Percentiles rank a stretch among this genome's conserved stretches.
Evolutionary conservation across 2,797 vertebrate species (phyloP).

Genomic region (Pristis pectinata): DNA sequence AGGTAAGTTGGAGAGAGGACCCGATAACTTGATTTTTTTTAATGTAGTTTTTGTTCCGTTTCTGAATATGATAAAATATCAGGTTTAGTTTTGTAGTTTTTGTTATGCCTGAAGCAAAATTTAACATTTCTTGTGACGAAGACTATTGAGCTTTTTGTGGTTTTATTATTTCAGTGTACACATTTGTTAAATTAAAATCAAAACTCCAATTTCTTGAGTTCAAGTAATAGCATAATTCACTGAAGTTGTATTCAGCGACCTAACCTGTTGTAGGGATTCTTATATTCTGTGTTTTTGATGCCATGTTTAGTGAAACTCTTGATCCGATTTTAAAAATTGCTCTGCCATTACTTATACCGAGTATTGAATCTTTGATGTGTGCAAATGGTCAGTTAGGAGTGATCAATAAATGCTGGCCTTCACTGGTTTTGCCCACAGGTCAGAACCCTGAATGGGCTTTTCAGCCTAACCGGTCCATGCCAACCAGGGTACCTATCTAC

Average conservation of each 20-base stretch:
- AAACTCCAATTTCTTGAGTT: background rate
- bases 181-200: background rate
- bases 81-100: background rate
- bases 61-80: background rate
- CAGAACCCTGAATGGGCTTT: too few species aligned
- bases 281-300: background rate
- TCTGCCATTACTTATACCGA: background rate
- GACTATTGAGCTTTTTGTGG: background rate
- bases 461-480: too few species aligned
- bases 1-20: constrained; percentile 63
- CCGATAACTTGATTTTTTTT: background rate
- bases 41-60: background rate
- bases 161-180: background rate
- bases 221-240: background rate
- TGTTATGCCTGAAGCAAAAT: background rate
- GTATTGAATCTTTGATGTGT: background rate
- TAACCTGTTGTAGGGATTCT: background rate
- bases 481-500: background rate
- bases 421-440: too few species aligned
- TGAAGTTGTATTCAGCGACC: background rate
- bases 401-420: too few species aligned
- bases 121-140: background rate
- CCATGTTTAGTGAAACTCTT: background rate
- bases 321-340: background rate
- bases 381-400: too few species aligned